Percentiles rank a stretch among this genome's conserved stretches.
phyloP scores from a whole-genome alignment of 2,113 vertebrate genomes.

The Pterocles gutturalis region DNA sequence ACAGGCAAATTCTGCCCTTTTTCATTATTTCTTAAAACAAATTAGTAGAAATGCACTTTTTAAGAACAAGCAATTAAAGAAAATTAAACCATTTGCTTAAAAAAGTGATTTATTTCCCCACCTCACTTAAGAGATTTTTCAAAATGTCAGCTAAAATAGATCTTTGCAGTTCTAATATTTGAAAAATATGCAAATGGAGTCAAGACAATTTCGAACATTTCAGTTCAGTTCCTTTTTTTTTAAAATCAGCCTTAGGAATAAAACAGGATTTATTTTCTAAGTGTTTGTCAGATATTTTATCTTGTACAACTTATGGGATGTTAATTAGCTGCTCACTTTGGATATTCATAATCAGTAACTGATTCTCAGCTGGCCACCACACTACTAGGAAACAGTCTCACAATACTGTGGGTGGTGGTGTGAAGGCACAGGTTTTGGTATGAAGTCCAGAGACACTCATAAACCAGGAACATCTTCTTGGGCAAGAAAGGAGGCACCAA shows the following conservation, averaged over 20 bases:
- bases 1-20: not conserved
- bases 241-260: rapidly evolving
- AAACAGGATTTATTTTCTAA: not conserved
- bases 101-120: not conserved
- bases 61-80: not conserved
- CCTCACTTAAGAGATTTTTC: not conserved
- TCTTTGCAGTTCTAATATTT: not conserved
- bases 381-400: not conserved
- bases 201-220: not conserved
- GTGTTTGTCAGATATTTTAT: not conserved
- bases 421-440: not conserved
- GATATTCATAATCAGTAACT: not conserved
- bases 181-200: not conserved
- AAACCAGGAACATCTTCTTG: not conserved
- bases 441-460: not conserved
- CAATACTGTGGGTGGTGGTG: rapidly evolving
- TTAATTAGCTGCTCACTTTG: not conserved
- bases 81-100: not conserved
- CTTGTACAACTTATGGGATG: not conserved
- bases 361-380: not conserved
- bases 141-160: not conserved
- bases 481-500: not conserved
- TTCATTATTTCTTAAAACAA: not conserved
- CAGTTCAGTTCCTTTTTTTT: not conserved
- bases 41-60: not conserved